Evolutionary conservation across 2,113 vertebrate genomes (phyloP).

Genomic region (Myiopsitta monachus): DNA sequence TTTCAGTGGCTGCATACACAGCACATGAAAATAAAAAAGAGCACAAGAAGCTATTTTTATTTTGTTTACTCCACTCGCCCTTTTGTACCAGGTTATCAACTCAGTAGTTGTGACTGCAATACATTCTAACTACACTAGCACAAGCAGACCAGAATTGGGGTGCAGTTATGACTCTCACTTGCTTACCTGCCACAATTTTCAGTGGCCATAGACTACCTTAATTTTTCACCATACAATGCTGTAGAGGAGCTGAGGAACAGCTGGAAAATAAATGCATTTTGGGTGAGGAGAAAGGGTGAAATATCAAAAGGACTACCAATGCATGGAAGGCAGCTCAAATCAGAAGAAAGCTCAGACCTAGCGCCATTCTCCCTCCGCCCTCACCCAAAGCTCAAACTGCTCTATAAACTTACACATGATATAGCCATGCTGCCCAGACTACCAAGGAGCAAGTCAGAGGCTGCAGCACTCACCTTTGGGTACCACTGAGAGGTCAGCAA

Average conservation of each 20-base stretch:
- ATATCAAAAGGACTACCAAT: not conserved
- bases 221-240: not conserved
- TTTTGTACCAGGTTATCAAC: not conserved
- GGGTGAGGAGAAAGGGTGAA: not conserved
- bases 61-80: accelerated
- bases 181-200: not conserved
- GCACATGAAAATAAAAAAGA: not conserved
- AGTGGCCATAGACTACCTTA: not conserved
- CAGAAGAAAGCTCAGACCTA: not conserved
- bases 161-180: not conserved
- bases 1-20: not conserved
- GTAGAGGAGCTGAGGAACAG: not conserved
- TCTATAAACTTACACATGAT: accelerated
- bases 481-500: not conserved
- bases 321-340: not conserved
- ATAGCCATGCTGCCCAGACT: not conserved
- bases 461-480: conserved; percentile 19
- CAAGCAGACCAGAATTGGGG: not conserved
- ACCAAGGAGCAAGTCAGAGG: not conserved
- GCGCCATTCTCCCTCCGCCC: not conserved
- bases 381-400: not conserved
- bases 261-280: not conserved
- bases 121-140: accelerated
- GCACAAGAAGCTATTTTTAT: not conserved
- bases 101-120: not conserved